Base-by-base conservation (phyloP, 2,113 vertebrate genomes). In the Mobula hypostoma region DNA sequence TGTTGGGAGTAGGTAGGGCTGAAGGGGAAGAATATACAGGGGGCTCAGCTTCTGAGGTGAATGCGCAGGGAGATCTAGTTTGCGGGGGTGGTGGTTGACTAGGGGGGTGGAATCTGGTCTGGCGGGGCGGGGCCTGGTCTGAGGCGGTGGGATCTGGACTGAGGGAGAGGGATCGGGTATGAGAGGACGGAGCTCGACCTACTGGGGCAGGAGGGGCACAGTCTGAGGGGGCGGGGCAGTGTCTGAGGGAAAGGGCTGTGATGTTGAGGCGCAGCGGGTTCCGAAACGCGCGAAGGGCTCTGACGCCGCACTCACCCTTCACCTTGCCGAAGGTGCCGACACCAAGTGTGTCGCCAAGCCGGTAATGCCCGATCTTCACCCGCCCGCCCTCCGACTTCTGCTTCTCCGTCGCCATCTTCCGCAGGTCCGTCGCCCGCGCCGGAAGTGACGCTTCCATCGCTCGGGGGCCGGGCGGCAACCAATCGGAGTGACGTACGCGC, bases 291-390 rank as follows among this genome's bases (percentile, higher is more conserved):
- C 21, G 29, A 29, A 9, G 40, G 24, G 40, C 77, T 11, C 61
- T 94, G 97, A 95, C 48, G 48, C 96, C 70, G 4, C 72, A 74
- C 72, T 74, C 72, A 99, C 98, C 98, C 97, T 99, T 99, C 94
- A 99, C 98, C 97, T 99, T 99, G 82, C 98, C 98, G 95, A 99
- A 99, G 32, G 98, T 99, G 87, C 98, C 98, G 90, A 99, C 98
- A 74, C 98, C 98, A 5, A 99, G 97, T 29, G 98, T 99, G 95
- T 99, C 98, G 8, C 98, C 98, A 68, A 99, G 95, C 94, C 99
- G 98, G 94, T 99, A 99, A 94, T 99, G 98, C 94, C 98, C 98
- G 1, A 99, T 99, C 97, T 99, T 99, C 95, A 99, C 98, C 96
- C 98, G 97, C 95, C 98, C 98, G n/a, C 78, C 32, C 97, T 99